Evolutionary conservation across 2,888 invertebrate genomes (phyloP).

Genomic region (Peribatodes rhomboidaria): DNA sequence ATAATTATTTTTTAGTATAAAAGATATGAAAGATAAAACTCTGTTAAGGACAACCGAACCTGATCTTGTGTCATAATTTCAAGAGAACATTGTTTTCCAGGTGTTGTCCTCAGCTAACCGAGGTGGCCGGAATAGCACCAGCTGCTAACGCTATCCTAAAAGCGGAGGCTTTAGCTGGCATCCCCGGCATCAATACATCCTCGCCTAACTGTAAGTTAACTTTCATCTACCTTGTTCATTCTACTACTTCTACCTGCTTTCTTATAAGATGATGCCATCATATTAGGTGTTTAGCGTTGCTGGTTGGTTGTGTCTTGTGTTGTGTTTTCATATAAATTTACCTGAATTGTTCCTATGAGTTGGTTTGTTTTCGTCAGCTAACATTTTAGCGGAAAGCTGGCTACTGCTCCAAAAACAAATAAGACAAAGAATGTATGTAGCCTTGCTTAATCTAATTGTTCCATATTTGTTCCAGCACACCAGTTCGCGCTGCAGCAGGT

Average conservation of each 20-base stretch:
- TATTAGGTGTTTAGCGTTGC: neutral
- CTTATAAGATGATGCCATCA: neutral
- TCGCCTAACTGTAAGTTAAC: constrained; percentile 83
- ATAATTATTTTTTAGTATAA: no score
- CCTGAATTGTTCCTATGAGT: no score
- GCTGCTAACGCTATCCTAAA: constrained; percentile 75
- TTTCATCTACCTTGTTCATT: constrained; percentile 11
- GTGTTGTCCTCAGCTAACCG: constrained; percentile 83
- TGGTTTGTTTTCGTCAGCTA: no score
- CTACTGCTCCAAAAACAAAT: no score
- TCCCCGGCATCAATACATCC: constrained; percentile 78
- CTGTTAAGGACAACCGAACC: no score
- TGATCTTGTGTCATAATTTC: neutral
- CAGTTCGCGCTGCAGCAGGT: constrained; percentile 96
- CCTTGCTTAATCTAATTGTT: no score
- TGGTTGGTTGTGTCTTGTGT: no score
- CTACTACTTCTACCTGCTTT: neutral
- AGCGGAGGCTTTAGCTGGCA: constrained; percentile 71
- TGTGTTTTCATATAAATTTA: no score
- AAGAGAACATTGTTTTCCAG: constrained; percentile 51
- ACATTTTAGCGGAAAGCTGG: no score
- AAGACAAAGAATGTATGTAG: no score
- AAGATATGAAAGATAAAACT: no score
- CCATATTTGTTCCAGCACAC: constrained; percentile 78
- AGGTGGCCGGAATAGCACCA: constrained; percentile 78